A percentile compares a stretch with the other conserved stretches of the same genome.
Evolutionary conservation across 2,113 vertebrate species (phyloP).

Genomic region (Corydoras sp.): DNA sequence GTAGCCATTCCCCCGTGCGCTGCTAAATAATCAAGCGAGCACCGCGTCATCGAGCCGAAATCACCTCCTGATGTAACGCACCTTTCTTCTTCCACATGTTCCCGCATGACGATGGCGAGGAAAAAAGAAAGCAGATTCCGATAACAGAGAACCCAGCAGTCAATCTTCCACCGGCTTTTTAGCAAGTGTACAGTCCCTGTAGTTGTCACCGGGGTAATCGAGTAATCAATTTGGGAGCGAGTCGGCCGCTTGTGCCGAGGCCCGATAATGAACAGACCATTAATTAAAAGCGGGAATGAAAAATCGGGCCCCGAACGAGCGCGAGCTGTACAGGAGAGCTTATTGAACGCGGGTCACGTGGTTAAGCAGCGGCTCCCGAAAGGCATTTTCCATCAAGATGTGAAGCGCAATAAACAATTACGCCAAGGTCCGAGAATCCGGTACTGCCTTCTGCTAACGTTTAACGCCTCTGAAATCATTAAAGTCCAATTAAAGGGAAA

Average conservation of each 20-base stretch:
- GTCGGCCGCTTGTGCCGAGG: conserved; percentile 36
- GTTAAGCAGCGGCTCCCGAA: conserved; percentile 18
- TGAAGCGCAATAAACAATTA: conserved; percentile 39
- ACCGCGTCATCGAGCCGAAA: neutral
- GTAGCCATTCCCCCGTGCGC: conserved; percentile 10
- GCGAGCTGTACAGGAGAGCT: neutral
- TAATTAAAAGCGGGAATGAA: conserved; percentile 46
- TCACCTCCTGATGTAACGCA: conserved; percentile 3
- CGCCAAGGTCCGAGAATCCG: neutral
- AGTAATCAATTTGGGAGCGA: conserved; percentile 53
- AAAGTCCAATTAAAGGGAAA: conserved; percentile 49
- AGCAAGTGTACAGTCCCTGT: conserved; percentile 47
- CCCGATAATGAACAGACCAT: conserved; percentile 48
- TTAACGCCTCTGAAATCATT: conserved; percentile 39
- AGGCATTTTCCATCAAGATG: conserved; percentile 30
- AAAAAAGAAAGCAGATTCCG: conserved; percentile 31
- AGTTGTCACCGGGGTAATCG: conserved; percentile 42
- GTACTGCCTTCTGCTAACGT: neutral
- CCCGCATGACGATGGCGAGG: conserved; percentile 41
- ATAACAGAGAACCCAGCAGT: conserved; percentile 48
- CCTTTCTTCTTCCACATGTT: conserved; percentile 43
- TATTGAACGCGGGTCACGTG: conserved; percentile 5
- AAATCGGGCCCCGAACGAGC: conserved; percentile 36
- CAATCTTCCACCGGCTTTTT: conserved; percentile 54
- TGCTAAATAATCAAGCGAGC: conserved; percentile 8